These are phyloP conservation scores for Psittacara wagleri DNA, from an alignment of 2,113 vertebrate species.

Conservation along the genomic window DNA sequence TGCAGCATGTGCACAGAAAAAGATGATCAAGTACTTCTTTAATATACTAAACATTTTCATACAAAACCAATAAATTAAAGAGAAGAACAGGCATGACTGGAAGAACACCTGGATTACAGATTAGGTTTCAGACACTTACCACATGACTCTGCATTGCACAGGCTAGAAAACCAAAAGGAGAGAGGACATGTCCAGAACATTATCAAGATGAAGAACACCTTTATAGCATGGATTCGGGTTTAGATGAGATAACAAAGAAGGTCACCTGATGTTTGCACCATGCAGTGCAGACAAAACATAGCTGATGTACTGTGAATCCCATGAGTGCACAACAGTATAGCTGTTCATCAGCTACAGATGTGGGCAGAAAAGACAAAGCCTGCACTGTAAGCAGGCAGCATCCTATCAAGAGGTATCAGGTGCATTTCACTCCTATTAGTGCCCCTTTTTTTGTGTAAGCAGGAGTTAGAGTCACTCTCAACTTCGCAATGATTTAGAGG, in stretches of 20 bases:
- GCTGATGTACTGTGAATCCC: constrained; percentile 10
- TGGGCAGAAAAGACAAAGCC: background rate
- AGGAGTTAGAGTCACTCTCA: background rate
- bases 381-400: background rate
- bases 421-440: background rate
- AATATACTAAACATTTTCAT: background rate
- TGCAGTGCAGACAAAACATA: background rate
- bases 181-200: background rate
- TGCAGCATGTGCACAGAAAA: background rate
- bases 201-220: background rate
- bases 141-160: background rate
- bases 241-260: constrained; percentile 29
- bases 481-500: background rate
- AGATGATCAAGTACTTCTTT: background rate
- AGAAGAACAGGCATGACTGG: background rate
- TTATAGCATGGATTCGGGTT: background rate
- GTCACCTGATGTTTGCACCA: constrained; percentile 37
- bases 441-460: accelerated
- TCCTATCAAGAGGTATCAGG: background rate
- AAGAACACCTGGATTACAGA: background rate
- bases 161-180: background rate
- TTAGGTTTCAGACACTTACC: background rate
- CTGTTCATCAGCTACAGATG: background rate
- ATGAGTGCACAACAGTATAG: background rate
- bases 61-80: background rate